These are phyloP conservation scores for Vimba vimba DNA, from an alignment of 2,113 vertebrate genomes.

Conservation along the genomic window DNA sequence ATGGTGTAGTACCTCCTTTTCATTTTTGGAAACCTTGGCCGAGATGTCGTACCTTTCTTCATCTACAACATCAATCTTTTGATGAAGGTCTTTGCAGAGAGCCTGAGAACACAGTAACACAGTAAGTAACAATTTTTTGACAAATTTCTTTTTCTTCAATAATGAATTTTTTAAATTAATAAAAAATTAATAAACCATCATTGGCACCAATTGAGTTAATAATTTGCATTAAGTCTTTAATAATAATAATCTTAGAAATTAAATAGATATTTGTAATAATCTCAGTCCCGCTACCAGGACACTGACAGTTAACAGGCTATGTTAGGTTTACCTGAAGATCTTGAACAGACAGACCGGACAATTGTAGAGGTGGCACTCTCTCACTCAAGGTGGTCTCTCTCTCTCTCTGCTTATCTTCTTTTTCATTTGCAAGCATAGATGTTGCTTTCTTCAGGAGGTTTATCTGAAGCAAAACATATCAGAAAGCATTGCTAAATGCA, in stretches of 20 bases:
- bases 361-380: conserved; percentile 65
- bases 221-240: not conserved
- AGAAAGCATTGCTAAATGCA: not conserved
- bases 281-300: too few relatives aligned
- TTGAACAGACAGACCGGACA: conserved; percentile 72
- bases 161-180: not conserved
- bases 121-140: too few relatives aligned
- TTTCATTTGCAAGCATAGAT: conserved; percentile 71
- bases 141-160: not conserved
- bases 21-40: conserved; percentile 74
- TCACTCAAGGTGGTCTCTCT: conserved; percentile 70
- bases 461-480: conserved; percentile 65
- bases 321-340: conserved; percentile 72
- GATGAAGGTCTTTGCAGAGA: conserved; percentile 75
- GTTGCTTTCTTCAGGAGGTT: conserved; percentile 76
- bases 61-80: conserved; percentile 76
- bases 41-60: conserved; percentile 78
- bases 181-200: not conserved
- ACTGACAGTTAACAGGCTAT: too few relatives aligned
- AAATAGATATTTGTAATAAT: not conserved
- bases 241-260: not conserved
- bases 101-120: conserved; percentile 61
- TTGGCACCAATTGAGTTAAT: not conserved
- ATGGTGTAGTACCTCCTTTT: conserved; percentile 65
- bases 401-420: conserved; percentile 67